Base-by-base conservation (phyloP, 2,888 invertebrate species). In the Heliconius aoede region DNA sequence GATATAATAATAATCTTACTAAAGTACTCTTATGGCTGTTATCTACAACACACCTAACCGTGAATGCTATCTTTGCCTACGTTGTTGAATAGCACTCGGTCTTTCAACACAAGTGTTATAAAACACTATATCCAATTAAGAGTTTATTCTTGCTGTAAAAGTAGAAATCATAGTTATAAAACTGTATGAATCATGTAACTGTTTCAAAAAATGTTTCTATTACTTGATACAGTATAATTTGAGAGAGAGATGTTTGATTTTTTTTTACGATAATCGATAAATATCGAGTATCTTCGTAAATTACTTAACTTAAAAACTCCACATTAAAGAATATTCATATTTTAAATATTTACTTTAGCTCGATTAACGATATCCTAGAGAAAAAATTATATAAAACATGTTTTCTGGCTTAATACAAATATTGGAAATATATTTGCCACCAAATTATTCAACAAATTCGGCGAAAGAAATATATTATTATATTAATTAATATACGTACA, bases 21-120 rank as follows among this genome's bases (percentile, higher is more conserved):
- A 65, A 40, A 65, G 65, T 65, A 13, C 65, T 40, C 65, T 65
- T 65, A 36, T 36, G 18, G 36, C 2, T 65, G 65, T 65, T 65
- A 65, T 65, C 65, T 65, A 40, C 15, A 65, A 65, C 40, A 65
- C 18, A 65, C 18, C 24, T 65, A 65, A 26, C 65, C 65, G 24
- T 36, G 65, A 65, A 65, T 65, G 65, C 36, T 65, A 65, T 65
- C 65, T 65, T 65, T 24, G 5, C 65, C n/a, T 65, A 40, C 65
- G 24, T 15, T 13, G 64, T 24, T 24, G 7, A 26, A 30, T 64
- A 32, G 64, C 24, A 36, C 64, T 65, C 8, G 36, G 7, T 36
- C 65, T 65, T 15, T 15, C 36, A 24, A 26, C 65, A 36, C 15
- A 36, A 64, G 24, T 24, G 5, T 3, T 65, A 65, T 64, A 65